Percentiles rank a stretch among this genome's conserved stretches.
phyloP scores from a whole-genome alignment of 2,888 invertebrate genomes.

The Sphaeridia pumilis region DNA sequence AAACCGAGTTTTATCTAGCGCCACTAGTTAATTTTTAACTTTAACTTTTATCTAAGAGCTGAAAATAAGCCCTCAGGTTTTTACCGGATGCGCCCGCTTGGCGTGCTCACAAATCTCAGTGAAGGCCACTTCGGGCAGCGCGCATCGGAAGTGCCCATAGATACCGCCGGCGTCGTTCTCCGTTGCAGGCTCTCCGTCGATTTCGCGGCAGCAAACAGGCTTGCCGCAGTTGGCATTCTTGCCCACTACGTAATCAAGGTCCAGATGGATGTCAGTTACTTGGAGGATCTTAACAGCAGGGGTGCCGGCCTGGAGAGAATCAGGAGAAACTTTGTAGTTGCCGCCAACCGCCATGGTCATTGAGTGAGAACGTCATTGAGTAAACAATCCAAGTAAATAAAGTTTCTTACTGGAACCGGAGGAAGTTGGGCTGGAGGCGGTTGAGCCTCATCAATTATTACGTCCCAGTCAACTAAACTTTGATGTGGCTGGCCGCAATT shows the following conservation, averaged over 20 bases:
- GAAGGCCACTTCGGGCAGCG: slow-evolving; percentile 79
- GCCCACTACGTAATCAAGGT: slow-evolving; percentile 81
- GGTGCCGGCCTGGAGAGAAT: slow-evolving; percentile 54
- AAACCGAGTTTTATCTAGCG: too few relatives aligned
- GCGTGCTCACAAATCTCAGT: slow-evolving; percentile 84
- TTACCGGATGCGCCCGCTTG: slow-evolving; percentile 58
- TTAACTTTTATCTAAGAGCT: too few relatives aligned
- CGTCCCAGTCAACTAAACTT: slow-evolving; percentile 16
- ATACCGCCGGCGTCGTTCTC: slow-evolving; percentile 73
- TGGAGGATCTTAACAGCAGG: slow-evolving; percentile 83
- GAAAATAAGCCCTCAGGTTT: too few relatives aligned
- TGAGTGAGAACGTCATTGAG: too few relatives aligned
- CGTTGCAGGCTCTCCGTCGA: slow-evolving; percentile 59
- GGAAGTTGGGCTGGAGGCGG: slow-evolving; percentile 3
- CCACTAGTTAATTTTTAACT: too few relatives aligned
- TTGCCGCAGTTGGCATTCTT: slow-evolving; percentile 84
- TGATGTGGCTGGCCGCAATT: slow-evolving; percentile 6
- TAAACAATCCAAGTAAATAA: too few relatives aligned
- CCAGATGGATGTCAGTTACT: slow-evolving; percentile 89
- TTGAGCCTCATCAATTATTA: slow-evolving; percentile 15
- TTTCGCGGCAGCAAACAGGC: slow-evolving; percentile 77
- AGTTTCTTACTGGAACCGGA: slow-evolving; percentile 16
- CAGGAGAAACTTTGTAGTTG: too few relatives aligned
- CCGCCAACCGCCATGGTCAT: too few relatives aligned
- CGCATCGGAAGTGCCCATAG: slow-evolving; percentile 93